Base-by-base conservation (phyloP, 2,797 vertebrate genomes). In the Tympanoctomys barrerae region DNA sequence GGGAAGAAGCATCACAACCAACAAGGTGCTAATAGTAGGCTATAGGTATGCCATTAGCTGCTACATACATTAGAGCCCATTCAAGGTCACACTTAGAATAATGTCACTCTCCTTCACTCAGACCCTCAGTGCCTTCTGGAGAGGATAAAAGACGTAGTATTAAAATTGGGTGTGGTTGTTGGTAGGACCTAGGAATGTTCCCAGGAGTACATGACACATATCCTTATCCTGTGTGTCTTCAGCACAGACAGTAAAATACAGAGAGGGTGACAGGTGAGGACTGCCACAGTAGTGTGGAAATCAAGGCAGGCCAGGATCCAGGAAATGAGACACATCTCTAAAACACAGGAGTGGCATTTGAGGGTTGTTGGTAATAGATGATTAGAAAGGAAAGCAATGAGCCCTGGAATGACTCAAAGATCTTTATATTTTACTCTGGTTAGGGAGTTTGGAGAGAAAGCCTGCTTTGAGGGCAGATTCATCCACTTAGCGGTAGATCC, bases 1-100 rank as follows among this genome's bases (percentile, higher is more conserved):
- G 46, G 54, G n/a, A 87, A 90, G 12, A 84, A 66, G 71, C 70
- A 46, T 91, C 91, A 75, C 96, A 77, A 88, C 73, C 75, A 96
- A 94, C 78, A 83, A 92, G 75, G 22, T 62, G 24, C 42, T 93
- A 91, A 93, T 68, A 87, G 61, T 87, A 54, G 93, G 91, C 89
- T 33, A 88, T 89, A 70, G 62, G 89, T 94, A 82, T 93, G 89
- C 92, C 31, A 93, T 91, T 75, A 95, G 93, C 95, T 92, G 78
- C 77, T 96, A 75, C 79, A 42, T 83, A 80, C 71, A 31, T 81
- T 80, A 91, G 68, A 42, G n/a, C 70, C 42, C n/a, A 83, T 78
- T 96, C 96, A 97, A 98, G 97, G 96, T 97, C 94, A 73, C 68
- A 68, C 14, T 26, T 93, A 49, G 89, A 91, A 61, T 66, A 94